Percentiles rank a stretch among this genome's conserved stretches.
Evolutionary conservation across 2,888 invertebrate species (phyloP).

Genomic region (Nephrotoma flavescens): DNA sequence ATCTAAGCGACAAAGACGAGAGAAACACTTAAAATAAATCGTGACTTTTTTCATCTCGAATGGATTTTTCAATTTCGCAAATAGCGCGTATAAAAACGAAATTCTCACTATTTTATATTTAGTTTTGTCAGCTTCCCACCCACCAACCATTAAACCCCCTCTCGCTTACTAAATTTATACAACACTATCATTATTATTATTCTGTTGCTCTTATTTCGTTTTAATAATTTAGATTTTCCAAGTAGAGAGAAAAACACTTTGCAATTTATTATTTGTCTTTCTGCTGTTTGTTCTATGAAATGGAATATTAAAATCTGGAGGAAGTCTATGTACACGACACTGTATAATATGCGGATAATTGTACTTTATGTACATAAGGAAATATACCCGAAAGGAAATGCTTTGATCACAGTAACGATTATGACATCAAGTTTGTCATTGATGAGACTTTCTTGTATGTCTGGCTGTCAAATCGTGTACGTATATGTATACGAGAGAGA

Average conservation of each 20-base stretch:
- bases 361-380: neutral
- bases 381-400: neutral
- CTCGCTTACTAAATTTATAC: neutral
- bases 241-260: neutral
- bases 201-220: neutral
- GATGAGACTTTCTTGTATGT: neutral
- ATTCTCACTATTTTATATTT: neutral
- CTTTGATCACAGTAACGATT: neutral
- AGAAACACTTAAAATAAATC: neutral
- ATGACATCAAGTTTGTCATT: neutral
- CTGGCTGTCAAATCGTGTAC: neutral
- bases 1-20: neutral
- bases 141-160: neutral
- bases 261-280: neutral
- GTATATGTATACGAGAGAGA: neutral
- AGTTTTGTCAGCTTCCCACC: neutral
- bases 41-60: neutral
- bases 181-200: neutral
- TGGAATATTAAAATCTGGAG: neutral
- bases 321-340: neutral
- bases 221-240: neutral
- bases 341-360: neutral
- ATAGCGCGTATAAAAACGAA: neutral
- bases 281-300: neutral
- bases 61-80: neutral